Conservation (phyloP, 2,113 vertebrate species). For the Talpa occidentalis region DNA sequence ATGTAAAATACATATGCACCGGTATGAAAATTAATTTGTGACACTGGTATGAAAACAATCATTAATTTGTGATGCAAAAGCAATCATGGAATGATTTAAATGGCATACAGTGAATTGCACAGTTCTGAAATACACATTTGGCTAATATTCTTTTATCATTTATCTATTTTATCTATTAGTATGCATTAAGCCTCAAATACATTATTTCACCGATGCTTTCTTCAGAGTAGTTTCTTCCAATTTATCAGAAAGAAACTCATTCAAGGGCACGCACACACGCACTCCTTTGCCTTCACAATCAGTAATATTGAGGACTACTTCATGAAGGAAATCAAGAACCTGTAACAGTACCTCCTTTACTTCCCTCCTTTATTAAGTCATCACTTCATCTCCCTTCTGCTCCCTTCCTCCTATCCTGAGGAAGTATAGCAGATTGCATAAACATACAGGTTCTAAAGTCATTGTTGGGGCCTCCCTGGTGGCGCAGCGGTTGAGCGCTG, state of each 20-base stretch:
- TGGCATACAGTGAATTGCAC: neutral
- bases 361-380: neutral
- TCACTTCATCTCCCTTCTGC: neutral
- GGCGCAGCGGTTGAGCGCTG: too few species aligned
- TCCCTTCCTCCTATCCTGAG: neutral
- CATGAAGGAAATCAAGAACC: neutral
- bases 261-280: neutral
- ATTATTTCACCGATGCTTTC: neutral
- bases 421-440: neutral
- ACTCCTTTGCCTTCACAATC: neutral
- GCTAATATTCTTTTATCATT: neutral
- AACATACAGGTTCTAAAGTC: neutral
- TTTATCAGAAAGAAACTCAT: neutral
- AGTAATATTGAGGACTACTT: neutral
- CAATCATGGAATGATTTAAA: conserved; percentile 9
- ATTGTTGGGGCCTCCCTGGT: too few species aligned
- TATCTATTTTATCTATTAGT: too few species aligned
- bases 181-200: neutral
- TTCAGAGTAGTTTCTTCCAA: neutral
- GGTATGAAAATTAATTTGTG: neutral
- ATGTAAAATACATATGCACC: neutral
- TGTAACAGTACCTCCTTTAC: neutral
- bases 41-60: neutral
- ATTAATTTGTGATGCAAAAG: neutral
- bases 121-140: neutral